Conservation (phyloP, 2,888 invertebrate genomes). For the Amphipyra berbera region DNA sequence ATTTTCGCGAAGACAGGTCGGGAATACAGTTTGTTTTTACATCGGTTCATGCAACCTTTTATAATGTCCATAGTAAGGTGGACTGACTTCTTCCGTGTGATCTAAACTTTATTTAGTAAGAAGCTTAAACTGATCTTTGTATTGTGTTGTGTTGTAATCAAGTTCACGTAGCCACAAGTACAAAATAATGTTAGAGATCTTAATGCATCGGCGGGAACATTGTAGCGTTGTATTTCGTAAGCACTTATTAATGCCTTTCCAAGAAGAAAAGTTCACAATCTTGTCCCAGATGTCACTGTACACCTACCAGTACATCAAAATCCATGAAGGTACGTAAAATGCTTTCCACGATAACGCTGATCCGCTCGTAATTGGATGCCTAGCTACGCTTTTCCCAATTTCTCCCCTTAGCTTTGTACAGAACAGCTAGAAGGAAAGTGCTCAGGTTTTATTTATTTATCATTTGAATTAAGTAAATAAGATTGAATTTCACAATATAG, state of each 20-base stretch:
- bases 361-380: conserved; percentile 24
- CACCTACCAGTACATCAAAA: not conserved
- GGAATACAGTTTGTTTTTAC: not conserved
- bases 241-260: too few species aligned
- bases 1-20: too few species aligned
- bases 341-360: conserved; percentile 23
- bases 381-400: conserved; percentile 14
- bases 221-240: too few species aligned
- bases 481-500: conserved; percentile 10
- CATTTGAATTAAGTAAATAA: conserved; percentile 25
- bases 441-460: conserved; percentile 12
- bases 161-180: not conserved
- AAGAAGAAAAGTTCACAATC: too few species aligned
- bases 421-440: conserved; percentile 15
- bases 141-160: not conserved
- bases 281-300: too few species aligned
- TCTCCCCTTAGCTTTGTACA: conserved; percentile 5
- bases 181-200: conserved; percentile 5
- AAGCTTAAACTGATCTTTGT: not conserved
- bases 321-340: not conserved
- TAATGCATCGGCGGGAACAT: not conserved
- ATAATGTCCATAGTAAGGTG: too few species aligned
- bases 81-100: too few species aligned
- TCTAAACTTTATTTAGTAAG: too few species aligned
- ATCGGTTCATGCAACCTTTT: too few species aligned